These are phyloP conservation scores for Grantiella picta DNA, from an alignment of 2,113 vertebrate genomes.

Conservation along the genomic window DNA sequence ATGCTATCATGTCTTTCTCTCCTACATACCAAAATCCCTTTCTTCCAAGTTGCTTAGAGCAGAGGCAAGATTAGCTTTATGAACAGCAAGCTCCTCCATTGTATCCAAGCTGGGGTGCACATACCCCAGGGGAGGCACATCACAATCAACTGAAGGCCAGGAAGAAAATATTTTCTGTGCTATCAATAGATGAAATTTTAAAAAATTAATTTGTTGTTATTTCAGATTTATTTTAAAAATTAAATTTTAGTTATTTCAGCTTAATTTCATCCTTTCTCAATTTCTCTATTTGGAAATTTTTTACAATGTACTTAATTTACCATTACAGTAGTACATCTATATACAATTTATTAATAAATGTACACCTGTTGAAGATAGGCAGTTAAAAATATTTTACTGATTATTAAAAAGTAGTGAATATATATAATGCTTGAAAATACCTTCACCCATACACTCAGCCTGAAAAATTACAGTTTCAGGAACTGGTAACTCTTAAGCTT, in stretches of 20 bases:
- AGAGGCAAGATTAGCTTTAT: not conserved
- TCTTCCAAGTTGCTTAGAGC: not conserved
- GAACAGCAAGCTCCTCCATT: not conserved
- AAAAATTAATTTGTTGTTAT: not conserved
- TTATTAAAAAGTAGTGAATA: not conserved
- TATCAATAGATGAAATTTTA: not conserved
- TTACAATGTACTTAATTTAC: not conserved
- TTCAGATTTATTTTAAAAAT: not conserved
- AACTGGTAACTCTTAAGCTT: not conserved
- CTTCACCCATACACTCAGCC: not conserved
- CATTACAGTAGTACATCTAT: not conserved
- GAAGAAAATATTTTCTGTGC: not conserved
- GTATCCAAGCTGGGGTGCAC: not conserved
- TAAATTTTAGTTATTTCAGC: not conserved
- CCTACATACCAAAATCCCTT: not conserved
- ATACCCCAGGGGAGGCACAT: fast-evolving
- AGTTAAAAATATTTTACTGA: not conserved
- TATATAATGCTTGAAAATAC: not conserved
- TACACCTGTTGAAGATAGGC: not conserved
- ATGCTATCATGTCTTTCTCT: not conserved
- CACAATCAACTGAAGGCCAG: not conserved
- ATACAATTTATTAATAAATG: not conserved
- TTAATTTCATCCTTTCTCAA: not conserved
- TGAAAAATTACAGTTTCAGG: not conserved
- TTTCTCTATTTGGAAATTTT: not conserved